phyloP scores from a whole-genome alignment of 2,888 invertebrate genomes.

The Drosophila cyrtoloma region DNA sequence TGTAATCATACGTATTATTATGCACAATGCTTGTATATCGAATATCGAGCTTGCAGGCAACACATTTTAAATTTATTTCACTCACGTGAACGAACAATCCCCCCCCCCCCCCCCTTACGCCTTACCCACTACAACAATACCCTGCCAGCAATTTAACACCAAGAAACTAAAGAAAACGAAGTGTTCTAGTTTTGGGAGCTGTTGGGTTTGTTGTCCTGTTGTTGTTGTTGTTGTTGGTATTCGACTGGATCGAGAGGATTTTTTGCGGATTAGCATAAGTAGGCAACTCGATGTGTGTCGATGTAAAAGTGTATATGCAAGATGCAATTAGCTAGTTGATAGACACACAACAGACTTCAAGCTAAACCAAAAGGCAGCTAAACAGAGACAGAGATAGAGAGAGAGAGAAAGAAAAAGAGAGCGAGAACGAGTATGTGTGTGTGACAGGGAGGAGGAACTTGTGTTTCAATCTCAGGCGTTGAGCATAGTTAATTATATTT shows the following conservation, averaged over 20 bases:
- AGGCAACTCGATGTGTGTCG: not conserved
- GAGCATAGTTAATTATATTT: constrained; percentile 64
- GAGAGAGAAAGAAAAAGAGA: not conserved
- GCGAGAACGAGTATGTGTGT: not conserved
- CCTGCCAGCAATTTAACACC: not conserved
- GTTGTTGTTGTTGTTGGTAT: not conserved
- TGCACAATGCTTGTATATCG: constrained; percentile 5
- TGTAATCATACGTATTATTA: constrained; percentile 23
- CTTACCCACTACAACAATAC: not conserved
- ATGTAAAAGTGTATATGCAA: constrained; percentile 20
- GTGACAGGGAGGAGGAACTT: not conserved
- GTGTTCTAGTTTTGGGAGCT: constrained; percentile 38
- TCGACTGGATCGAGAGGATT: constrained; percentile 15
- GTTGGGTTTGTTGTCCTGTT: not conserved
- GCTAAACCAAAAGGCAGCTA: not conserved
- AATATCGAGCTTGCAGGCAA: constrained; percentile 39
- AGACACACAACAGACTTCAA: constrained; percentile 15
- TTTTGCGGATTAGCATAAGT: constrained; percentile 63
- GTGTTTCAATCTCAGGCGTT: constrained; percentile 39
- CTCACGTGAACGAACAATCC: constrained; percentile 59
- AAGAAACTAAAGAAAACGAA: constrained; percentile 20
- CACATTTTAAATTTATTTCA: constrained; percentile 72
- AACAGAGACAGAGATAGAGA: not conserved
- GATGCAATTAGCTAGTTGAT: constrained; percentile 72
- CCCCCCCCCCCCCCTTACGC: accelerated